phyloP scores from a whole-genome alignment of 2,113 vertebrate genomes.

The Tinamus guttatus region DNA sequence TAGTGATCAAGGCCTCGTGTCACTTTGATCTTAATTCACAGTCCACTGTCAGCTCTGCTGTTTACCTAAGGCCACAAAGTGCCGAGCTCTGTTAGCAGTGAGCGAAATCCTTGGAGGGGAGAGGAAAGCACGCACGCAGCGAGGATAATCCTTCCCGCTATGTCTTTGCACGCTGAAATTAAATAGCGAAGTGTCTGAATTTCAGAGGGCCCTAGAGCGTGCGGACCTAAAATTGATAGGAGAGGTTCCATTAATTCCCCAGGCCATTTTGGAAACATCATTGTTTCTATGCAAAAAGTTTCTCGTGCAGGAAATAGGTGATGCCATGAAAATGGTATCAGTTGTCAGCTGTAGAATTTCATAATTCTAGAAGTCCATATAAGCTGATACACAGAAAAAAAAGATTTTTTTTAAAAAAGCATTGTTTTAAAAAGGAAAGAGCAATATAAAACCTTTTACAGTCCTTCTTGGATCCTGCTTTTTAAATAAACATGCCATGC shows the following conservation, averaged over 20 bases:
- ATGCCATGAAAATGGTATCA: not conserved
- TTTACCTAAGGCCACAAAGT: not conserved
- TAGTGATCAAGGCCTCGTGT: not conserved
- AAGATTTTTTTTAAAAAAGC: not conserved
- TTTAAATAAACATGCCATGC: not conserved
- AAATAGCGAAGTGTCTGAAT: not conserved
- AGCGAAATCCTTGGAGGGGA: not conserved
- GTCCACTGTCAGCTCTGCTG: not conserved
- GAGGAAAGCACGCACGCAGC: not conserved
- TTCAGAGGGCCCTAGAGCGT: not conserved
- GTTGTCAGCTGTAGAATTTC: not conserved
- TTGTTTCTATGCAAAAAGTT: not conserved
- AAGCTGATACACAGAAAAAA: not conserved
- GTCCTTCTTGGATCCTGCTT: not conserved
- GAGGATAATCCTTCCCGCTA: not conserved
- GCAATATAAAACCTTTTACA: not conserved
- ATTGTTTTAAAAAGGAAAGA: not conserved
- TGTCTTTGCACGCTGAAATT: not conserved
- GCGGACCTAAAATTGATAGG: not conserved
- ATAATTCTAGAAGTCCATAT: not conserved
- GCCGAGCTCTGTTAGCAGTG: not conserved
- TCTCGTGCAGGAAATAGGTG: not conserved
- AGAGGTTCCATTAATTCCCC: not conserved
- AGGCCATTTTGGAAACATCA: not conserved
- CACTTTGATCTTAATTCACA: not conserved